phyloP scores from a whole-genome alignment of 2,113 vertebrate species.

The Thalassarche chlororhynchos region DNA sequence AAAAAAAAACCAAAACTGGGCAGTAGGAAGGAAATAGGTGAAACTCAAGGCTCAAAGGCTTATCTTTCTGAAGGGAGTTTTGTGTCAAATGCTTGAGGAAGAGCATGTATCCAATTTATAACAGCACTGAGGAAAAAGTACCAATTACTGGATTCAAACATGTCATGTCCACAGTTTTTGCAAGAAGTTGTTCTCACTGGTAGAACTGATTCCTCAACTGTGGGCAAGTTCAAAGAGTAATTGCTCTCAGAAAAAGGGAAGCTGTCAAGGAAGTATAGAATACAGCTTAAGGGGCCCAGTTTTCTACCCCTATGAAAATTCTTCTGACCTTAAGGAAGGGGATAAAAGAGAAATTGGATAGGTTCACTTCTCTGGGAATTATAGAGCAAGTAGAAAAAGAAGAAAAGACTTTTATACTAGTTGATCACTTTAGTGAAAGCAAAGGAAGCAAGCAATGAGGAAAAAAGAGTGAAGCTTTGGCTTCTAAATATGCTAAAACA shows the following conservation, averaged over 20 bases:
- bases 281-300: neutral
- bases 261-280: neutral
- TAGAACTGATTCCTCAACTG: neutral
- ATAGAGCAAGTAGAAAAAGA: neutral
- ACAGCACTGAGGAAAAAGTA: neutral
- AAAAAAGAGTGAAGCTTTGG: neutral
- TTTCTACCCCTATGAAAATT: neutral
- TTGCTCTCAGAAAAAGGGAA: neutral
- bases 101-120: neutral
- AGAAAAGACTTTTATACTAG: neutral
- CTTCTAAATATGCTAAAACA: neutral
- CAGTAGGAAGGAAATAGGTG: neutral
- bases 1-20: accelerated
- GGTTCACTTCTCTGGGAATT: neutral
- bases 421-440: neutral
- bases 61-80: neutral
- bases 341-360: neutral
- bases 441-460: neutral
- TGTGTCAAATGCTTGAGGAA: neutral
- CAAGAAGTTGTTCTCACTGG: neutral
- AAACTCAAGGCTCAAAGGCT: neutral
- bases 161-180: neutral
- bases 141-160: neutral
- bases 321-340: neutral
- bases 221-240: neutral